A percentile compares a stretch with the other conserved stretches of the same genome.
Evolutionary conservation across 2,888 invertebrate genomes (phyloP).

Genomic region (Homarus gammarus): DNA sequence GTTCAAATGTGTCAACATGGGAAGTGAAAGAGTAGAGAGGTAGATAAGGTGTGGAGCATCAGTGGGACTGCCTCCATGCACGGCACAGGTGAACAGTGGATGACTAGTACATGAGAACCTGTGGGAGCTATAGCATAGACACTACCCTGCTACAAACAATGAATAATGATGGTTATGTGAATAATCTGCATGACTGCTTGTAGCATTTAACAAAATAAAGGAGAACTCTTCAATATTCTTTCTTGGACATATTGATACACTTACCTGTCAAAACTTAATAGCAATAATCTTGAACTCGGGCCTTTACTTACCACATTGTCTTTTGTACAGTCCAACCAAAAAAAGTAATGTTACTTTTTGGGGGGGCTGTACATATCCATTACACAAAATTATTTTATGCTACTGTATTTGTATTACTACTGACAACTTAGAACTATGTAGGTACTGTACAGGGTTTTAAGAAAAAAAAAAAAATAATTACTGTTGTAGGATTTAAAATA

Average conservation of each 20-base stretch:
- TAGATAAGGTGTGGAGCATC: neutral
- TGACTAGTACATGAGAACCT: conserved; percentile 70
- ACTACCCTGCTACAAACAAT: conserved; percentile 9
- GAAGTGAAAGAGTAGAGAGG: neutral
- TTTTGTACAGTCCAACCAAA: no score
- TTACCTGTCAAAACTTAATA: no score
- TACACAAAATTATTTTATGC: no score
- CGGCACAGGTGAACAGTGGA: conserved; percentile 39
- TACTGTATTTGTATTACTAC: no score
- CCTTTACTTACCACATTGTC: no score
- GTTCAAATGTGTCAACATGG: neutral
- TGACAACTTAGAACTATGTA: no score
- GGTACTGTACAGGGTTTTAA: no score
- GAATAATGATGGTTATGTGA: neutral
- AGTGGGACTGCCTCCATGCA: conserved; percentile 6
- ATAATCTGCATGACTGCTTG: neutral
- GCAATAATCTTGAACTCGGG: no score
- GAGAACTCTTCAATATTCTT: neutral
- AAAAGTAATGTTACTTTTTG: no score
- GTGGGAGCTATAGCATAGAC: conserved; percentile 47
- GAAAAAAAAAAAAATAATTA: no score
- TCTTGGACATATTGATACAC: neutral
- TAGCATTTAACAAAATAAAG: neutral
- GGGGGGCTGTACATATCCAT: no score
- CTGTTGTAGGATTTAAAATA: no score